These are phyloP conservation scores for Haemorhous mexicanus DNA, from an alignment of 2,113 vertebrate species.

Conservation along the genomic window DNA sequence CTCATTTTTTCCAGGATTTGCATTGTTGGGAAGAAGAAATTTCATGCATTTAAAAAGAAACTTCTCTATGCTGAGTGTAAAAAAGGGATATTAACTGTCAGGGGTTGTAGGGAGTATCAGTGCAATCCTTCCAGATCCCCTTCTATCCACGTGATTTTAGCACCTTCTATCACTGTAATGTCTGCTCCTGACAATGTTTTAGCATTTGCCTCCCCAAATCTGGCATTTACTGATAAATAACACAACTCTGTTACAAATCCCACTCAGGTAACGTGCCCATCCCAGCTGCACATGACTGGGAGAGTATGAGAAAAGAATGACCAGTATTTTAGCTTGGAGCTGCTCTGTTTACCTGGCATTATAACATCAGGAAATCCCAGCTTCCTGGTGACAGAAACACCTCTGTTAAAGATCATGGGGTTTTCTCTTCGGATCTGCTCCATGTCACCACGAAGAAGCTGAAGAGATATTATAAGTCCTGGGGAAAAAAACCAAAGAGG, in stretches of 20 bases:
- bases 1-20: background rate
- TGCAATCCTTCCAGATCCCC: background rate
- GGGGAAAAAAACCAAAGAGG: conserved; percentile 25
- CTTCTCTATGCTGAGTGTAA: background rate
- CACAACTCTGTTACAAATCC: background rate
- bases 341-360: conserved; percentile 85
- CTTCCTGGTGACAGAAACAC: conserved; percentile 89
- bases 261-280: background rate
- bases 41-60: background rate
- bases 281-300: background rate
- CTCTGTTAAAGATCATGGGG: conserved; percentile 89
- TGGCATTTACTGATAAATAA: background rate
- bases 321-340: background rate
- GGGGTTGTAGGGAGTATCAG: background rate
- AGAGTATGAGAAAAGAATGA: background rate
- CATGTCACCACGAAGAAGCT: conserved; percentile 93
- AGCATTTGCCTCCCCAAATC: background rate
- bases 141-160: background rate
- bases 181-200: background rate
- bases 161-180: background rate
- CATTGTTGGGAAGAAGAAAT: background rate
- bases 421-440: conserved; percentile 93
- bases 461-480: conserved; percentile 95
- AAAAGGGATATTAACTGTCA: background rate
- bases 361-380: conserved; percentile 95